Evolutionary conservation across 2,113 vertebrate genomes (phyloP), one percentile per base, ranked within the genome.

Genomic region (Atlantisia rogersi): DNA sequence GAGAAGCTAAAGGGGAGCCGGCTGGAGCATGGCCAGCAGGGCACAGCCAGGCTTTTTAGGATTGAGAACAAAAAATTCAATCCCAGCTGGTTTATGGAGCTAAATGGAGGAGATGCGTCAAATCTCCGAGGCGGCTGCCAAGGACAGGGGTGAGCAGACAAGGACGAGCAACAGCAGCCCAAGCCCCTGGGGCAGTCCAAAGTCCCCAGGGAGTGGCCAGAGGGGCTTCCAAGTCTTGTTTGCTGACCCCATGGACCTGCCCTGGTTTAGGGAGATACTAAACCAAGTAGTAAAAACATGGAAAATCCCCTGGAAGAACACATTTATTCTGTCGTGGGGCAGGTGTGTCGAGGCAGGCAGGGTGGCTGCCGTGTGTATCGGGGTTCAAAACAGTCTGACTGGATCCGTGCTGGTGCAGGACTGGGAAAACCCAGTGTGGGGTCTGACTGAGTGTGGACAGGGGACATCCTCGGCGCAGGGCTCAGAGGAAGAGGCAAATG

Each of bases 61-160:
- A 94, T 29, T 92, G 85, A 91, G 91, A 88, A 95, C 63, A 85
- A 96, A 96, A 97, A 97, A 96, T 90, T 76, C 78, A 91, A 67
- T 95, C 87, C 90, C 87, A 82, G 67, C 19, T 94, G 87, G 93
- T 95, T 95, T 95, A 59, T 39, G 46, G 71, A 96, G 90, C 95
- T 96, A 96, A 96, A 96, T 94, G 92, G 52, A 82, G 94, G 70
- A 93, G 94, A 90, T 67, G 84, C 1, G 14, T 96, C 90, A 92
- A 94, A 93, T 82, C 75, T 70, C 67, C 0, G 15, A 95, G 75
- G 82, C 2, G 0, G 28, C 50, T 2, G 37, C 85, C 95, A 95
- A 96, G 87, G 78, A 67, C 87, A 89, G 59, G 70, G 67, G 44
- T 48, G 67, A 88, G 29, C 11, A 8, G 59, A 59, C 55, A 94